Evolutionary conservation across 2,113 vertebrate species (phyloP).

Genomic region (Parus major): DNA sequence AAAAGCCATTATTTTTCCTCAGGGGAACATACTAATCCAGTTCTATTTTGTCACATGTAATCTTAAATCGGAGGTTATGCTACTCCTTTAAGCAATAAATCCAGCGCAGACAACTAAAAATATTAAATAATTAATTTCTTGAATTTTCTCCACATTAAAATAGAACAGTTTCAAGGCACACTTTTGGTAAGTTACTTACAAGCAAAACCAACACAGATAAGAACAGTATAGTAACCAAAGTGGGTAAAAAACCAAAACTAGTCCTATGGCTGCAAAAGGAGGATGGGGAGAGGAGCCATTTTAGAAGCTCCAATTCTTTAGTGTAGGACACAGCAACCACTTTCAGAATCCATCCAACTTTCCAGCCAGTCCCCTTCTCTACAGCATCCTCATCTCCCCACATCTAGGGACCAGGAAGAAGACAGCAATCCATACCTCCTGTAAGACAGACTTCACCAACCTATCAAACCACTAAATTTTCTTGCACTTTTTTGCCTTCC

Average conservation of each 20-base stretch:
- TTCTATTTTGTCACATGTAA: background rate
- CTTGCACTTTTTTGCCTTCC: background rate
- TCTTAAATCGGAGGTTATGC: background rate
- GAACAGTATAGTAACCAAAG: background rate
- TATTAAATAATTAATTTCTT: background rate
- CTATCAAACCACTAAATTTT: background rate
- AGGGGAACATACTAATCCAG: background rate
- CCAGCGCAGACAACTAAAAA: background rate
- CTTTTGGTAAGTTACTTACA: background rate
- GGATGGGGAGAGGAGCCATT: background rate
- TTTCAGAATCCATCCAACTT: background rate
- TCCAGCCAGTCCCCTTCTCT: background rate
- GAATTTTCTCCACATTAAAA: background rate
- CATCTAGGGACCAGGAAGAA: background rate
- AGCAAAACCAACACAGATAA: background rate
- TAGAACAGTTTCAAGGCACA: background rate
- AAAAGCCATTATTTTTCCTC: background rate
- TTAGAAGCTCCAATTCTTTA: background rate
- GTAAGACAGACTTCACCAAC: background rate
- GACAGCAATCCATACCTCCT: background rate
- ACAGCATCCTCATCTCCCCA: background rate
- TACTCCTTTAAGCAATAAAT: background rate
- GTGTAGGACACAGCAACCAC: background rate
- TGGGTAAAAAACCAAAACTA: background rate
- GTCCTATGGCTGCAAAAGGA: background rate